Percentiles rank a stretch among this genome's conserved stretches.
phyloP scores from a whole-genome alignment of 2,113 vertebrate genomes.

The Antidorcas marsupialis region DNA sequence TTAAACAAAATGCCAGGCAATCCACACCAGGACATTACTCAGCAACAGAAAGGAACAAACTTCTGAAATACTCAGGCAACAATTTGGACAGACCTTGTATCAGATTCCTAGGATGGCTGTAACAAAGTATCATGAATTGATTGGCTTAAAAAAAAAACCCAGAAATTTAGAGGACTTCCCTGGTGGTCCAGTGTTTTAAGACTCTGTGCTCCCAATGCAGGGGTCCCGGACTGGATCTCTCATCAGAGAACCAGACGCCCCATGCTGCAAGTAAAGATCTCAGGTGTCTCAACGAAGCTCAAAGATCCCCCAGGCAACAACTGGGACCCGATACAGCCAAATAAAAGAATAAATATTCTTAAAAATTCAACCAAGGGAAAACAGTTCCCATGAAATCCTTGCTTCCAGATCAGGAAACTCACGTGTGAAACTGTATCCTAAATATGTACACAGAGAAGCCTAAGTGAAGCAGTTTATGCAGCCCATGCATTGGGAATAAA shows the following conservation, averaged over 20 bases:
- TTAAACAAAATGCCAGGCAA: background rate
- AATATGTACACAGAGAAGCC: background rate
- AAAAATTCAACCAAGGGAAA: background rate
- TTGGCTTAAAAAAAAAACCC: background rate
- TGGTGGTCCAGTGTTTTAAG: background rate
- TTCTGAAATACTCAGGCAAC: rapidly evolving
- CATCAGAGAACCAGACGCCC: background rate
- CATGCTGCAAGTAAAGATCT: background rate
- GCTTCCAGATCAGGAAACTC: background rate
- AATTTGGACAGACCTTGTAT: background rate
- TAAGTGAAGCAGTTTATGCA: background rate
- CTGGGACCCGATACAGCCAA: background rate
- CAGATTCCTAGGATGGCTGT: background rate
- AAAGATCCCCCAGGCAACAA: background rate
- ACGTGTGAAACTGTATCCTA: background rate
- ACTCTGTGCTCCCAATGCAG: background rate
- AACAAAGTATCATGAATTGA: background rate
- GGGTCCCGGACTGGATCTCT: background rate
- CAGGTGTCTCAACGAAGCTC: background rate
- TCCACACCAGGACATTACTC: background rate
- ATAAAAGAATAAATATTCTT: background rate
- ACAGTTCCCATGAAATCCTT: background rate
- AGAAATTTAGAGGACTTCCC: background rate
- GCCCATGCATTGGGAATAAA: background rate
- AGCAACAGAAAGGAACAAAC: background rate